Base-by-base conservation (phyloP, 2,797 vertebrate genomes). In the Saxicola maurus region DNA sequence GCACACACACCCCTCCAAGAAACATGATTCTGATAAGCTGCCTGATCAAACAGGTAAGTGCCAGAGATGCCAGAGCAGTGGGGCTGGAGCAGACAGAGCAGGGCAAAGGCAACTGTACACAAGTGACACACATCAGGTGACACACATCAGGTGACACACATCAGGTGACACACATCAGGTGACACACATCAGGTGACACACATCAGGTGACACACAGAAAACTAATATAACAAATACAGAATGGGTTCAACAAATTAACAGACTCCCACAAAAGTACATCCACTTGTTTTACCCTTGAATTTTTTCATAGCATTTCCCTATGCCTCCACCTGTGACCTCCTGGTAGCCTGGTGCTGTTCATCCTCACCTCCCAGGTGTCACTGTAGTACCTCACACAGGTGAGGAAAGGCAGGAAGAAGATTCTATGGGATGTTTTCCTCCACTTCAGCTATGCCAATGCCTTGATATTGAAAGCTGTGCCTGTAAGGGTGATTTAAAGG, bases 321-420 rank as follows among this genome's bases (percentile, higher is more conserved):
- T 0, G 0, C 6, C 27, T 35, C 15, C 23, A 56, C 18, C 38
- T 48, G 10, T 20, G 40, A 68, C 11, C 17, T 68, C 38, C 31
- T 27, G 62, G 45, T 1, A 1, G 52, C 28, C n/a, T 30, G 0
- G 0, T 24, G 35, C 23, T n/a, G 48, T 15, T 17, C 1, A 1
- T 14, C 35, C 49, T 53, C 75, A n/a, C 35, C 49, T 76, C 18
- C 43, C 7, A 0, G 13, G 17, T 66, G 30, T 28, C 60, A 0
- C 10, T 18, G 13, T 4, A 43, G 45, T 2, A 40, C 45, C 60
- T 31, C 55, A 48, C 11, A 49, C 6, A 43, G 24, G 21, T 38
- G 31, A 89, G 59, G 30, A 73, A 83, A 59, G 16, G n/a, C 40
- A 67, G 30, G 31, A 48, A 23, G n/a, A 71, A 17, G 7, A 51